Base-by-base conservation (phyloP, 2,797 vertebrate species). In the Coranthus polyacanthus region DNA sequence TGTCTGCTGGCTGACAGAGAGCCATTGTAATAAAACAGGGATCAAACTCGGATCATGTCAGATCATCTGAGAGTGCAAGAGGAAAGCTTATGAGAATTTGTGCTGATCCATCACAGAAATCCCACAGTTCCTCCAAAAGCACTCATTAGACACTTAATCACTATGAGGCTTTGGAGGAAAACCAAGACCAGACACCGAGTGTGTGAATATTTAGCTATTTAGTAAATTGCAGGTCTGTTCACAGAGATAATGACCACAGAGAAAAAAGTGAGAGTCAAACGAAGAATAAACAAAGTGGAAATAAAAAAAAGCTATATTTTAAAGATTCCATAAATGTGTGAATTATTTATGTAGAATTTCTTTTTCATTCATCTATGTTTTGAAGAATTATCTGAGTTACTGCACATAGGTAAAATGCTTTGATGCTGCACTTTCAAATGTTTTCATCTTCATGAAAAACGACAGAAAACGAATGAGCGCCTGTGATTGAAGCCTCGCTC, bases 1-100 rank as follows among this genome's bases (percentile, higher is more conserved):
- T n/a, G 18, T 45, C 34, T 10, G 49, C 42, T 45, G 6, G 16
- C 20, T 0, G 22, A 44, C 34, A 7, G 39, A 8, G 37, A 67
- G 17, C 39, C 18, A 2, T 2, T 26, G 75, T 61, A 83, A 88
- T 88, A 87, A 87, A 89, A 81, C 51, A 1, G 47, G 63, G 75
- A 79, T 88, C 66, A 84, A 38, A 77, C 53, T 2, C 1, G 18
- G 64, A 79, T 88, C 68, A 70, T 8, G 42, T 79, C 72, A 36
- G 61, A 79, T 79, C 81, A 49, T 80, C 79, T 37, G 42, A 16
- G 21, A 37, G 52, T 47, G n/a, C 2, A 15, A 72, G 63, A 22
- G 65, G 46, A 21, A 32, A 50, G 32, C 39, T 72, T 70, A 45
- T 34, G 21, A 62, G 72, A 64, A 54, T 80, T 55, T 17, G 10